Evolutionary conservation across 2,797 vertebrate genomes (phyloP).

Genomic region (Myripristis jacobus): DNA sequence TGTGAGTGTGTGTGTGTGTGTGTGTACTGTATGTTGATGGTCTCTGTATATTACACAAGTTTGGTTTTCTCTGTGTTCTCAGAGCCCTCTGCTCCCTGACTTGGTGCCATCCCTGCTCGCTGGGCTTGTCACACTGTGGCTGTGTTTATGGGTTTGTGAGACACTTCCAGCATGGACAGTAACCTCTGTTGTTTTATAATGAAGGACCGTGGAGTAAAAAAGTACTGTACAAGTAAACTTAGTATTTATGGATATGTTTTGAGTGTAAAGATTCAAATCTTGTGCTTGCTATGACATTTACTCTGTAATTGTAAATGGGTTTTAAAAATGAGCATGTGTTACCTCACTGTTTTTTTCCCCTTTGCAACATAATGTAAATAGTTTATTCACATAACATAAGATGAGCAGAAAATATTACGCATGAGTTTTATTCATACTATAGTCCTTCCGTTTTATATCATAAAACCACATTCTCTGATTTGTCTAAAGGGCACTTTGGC

Average conservation of each 20-base stretch:
- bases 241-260: constrained; percentile 20
- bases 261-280: constrained; percentile 27
- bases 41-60: constrained; percentile 26
- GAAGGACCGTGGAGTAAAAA: constrained; percentile 20
- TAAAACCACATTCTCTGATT: constrained; percentile 16
- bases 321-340: constrained; percentile 48
- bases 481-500: neutral
- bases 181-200: constrained; percentile 32
- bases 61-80: neutral
- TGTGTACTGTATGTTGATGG: constrained; percentile 37
- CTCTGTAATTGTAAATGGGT: constrained; percentile 46
- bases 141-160: constrained; percentile 51
- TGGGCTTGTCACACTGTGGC: constrained; percentile 48
- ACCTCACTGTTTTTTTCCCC: constrained; percentile 2
- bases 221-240: neutral
- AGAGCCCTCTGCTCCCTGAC: neutral
- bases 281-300: constrained; percentile 37
- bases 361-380: constrained; percentile 18
- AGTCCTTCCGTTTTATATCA: constrained; percentile 22
- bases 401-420: constrained; percentile 13
- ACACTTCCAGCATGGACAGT: constrained; percentile 23
- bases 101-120: constrained; percentile 3
- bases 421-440: constrained; percentile 20
- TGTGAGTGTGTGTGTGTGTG: constrained; percentile 17
- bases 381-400: constrained; percentile 11